Conservation (phyloP, 2,888 invertebrate genomes). For the Sympetrum striolatum region DNA sequence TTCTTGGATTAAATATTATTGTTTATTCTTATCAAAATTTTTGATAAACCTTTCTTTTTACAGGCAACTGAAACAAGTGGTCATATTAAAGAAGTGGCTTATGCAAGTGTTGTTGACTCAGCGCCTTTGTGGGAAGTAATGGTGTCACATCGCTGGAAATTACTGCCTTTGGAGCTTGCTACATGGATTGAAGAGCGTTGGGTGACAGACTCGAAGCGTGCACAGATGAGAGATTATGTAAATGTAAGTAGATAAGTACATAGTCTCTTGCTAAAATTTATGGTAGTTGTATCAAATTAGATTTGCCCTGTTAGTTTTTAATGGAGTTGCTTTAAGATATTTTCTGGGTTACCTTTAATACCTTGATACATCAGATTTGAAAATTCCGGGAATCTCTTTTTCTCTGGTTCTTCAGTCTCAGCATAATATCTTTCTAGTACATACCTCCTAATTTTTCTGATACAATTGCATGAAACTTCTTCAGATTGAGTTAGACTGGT, state of each 20-base stretch:
- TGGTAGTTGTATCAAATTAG: too few species aligned
- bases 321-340: too few species aligned
- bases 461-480: too few species aligned
- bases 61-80: conserved; percentile 50
- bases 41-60: conserved; percentile 54
- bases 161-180: conserved; percentile 75
- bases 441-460: too few species aligned
- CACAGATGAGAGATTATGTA: conserved; percentile 78
- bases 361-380: too few species aligned
- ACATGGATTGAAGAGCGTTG: conserved; percentile 85
- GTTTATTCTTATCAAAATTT: neutral
- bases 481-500: too few species aligned
- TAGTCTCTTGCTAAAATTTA: neutral
- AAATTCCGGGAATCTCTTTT: too few species aligned
- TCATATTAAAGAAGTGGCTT: conserved; percentile 67
- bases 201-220: conserved; percentile 71
- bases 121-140: conserved; percentile 83
- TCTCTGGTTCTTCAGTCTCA: too few species aligned
- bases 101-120: conserved; percentile 71
- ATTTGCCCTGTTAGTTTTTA: too few species aligned
- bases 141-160: conserved; percentile 81
- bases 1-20: too few species aligned
- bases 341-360: too few species aligned
- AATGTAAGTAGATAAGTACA: conserved; percentile 57
- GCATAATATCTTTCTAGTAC: too few species aligned